A percentile compares a stretch with the other conserved stretches of the same genome.
phyloP scores from a whole-genome alignment of 2,113 vertebrate species.

The Sinosuthora webbiana region DNA sequence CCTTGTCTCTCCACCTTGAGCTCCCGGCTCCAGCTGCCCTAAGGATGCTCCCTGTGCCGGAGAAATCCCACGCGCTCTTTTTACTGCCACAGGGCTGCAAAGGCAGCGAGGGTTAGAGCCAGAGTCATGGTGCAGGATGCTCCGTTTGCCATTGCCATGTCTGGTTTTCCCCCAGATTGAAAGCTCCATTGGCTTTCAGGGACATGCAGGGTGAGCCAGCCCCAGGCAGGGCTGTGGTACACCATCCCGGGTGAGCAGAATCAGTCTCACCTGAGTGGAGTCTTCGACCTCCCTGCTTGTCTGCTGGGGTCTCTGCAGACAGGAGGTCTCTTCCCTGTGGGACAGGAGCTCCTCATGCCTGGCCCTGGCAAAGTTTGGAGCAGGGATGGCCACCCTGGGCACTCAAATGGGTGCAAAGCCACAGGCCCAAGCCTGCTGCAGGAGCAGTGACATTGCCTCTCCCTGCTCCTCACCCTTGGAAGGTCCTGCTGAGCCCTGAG shows the following conservation, averaged over 20 bases:
- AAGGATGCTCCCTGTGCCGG: fast-evolving
- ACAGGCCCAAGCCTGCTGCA: not conserved
- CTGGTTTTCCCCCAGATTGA: no score
- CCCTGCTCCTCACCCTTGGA: no score
- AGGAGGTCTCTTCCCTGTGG: not conserved
- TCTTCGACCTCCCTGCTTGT: not conserved
- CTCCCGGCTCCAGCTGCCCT: not conserved
- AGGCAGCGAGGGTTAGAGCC: not conserved
- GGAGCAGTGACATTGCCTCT: not conserved
- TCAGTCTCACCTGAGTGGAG: not conserved
- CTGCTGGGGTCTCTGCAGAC: not conserved
- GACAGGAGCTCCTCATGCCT: not conserved
- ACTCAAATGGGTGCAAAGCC: not conserved
- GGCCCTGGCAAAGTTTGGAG: not conserved
- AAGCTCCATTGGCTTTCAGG: not conserved
- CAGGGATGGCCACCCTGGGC: not conserved
- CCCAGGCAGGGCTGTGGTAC: not conserved
- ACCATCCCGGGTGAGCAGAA: not conserved
- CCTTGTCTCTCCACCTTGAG: fast-evolving
- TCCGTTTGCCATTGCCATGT: not conserved
- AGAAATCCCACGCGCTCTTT: not conserved
- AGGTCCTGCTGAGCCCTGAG: not conserved
- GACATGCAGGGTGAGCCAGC: not conserved
- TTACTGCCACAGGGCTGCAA: not conserved
- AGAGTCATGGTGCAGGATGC: not conserved